Evolutionary conservation across 1,140 invertebrate genomes (phyloP).

Genomic region (Brachionus paranguensis): DNA sequence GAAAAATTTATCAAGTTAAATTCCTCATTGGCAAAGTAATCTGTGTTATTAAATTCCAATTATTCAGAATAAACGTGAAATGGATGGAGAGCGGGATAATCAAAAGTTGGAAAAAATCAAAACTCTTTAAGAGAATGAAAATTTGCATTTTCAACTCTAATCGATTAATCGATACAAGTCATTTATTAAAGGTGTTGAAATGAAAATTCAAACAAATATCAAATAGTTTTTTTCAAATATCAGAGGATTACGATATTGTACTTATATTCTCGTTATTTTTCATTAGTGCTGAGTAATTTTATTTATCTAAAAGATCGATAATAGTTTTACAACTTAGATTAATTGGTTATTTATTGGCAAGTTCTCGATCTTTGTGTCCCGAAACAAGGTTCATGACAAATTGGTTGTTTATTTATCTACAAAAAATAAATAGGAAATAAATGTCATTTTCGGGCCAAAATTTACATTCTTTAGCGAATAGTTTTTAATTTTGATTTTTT

Average conservation of each 20-base stretch:
- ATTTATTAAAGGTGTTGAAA: slow-evolving; percentile 14
- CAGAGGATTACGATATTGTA: slow-evolving; percentile 8
- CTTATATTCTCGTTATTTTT: neutral
- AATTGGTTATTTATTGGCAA: slow-evolving; percentile 4
- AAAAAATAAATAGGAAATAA: slow-evolving; percentile 26
- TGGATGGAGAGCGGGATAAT: neutral
- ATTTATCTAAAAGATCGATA: neutral
- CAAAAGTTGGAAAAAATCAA: neutral
- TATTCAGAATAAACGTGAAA: neutral
- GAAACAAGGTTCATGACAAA: neutral
- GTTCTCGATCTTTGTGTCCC: neutral
- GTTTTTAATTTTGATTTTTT: neutral
- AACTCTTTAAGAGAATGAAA: neutral
- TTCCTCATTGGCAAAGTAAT: neutral
- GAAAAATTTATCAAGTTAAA: neutral
- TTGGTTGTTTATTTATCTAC: slow-evolving; percentile 15
- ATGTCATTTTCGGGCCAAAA: neutral
- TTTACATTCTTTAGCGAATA: neutral
- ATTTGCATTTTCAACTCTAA: neutral
- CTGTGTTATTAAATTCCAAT: slow-evolving; percentile 10
- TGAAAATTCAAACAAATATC: slow-evolving; percentile 12
- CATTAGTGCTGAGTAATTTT: neutral
- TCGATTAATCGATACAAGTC: neutral
- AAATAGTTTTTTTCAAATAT: neutral
- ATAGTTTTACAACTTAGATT: slow-evolving; percentile 25